phyloP scores from a whole-genome alignment of 2,113 vertebrate genomes.

The Falco punctatus region DNA sequence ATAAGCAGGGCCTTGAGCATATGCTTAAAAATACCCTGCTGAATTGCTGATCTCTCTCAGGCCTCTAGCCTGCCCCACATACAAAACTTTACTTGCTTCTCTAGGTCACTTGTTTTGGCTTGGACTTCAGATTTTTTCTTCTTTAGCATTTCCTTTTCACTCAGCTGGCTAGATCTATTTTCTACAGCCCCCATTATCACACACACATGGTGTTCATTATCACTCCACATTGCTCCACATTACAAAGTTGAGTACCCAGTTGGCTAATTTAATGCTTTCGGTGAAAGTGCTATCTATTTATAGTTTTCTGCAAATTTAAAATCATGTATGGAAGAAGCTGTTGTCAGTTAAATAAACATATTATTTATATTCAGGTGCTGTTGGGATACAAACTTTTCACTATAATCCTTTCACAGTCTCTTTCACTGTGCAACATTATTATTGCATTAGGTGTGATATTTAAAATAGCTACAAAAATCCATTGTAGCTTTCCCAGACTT shows the following conservation, averaged over 20 bases:
- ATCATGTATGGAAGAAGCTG: slow-evolving; percentile 5
- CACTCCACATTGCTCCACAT: slow-evolving; percentile 70
- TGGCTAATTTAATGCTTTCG: slow-evolving; percentile 75
- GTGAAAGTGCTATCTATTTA: slow-evolving; percentile 61
- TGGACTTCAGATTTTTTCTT: slow-evolving; percentile 48
- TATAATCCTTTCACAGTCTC: slow-evolving; percentile 3
- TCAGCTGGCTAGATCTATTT: slow-evolving; percentile 62
- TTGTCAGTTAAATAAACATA: slow-evolving; percentile 52
- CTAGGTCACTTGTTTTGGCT: slow-evolving; percentile 56
- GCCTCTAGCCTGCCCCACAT: not conserved
- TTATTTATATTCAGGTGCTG: slow-evolving; percentile 37
- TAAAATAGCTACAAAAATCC: slow-evolving; percentile 7
- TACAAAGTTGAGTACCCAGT: slow-evolving; percentile 58
- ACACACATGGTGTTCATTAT: slow-evolving; percentile 79
- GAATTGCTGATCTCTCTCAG: slow-evolving; percentile 54
- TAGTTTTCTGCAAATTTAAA: slow-evolving; percentile 55
- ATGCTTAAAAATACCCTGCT: slow-evolving; percentile 64
- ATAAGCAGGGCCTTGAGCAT: slow-evolving; percentile 55
- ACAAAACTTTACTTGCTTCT: slow-evolving; percentile 29
- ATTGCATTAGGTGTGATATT: not conserved
- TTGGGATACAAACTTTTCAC: slow-evolving; percentile 40
- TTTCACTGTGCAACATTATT: not conserved
- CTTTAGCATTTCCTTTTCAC: slow-evolving; percentile 63
- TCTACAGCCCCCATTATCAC: slow-evolving; percentile 66
- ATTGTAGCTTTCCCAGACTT: slow-evolving; percentile 18